Evolutionary conservation across 2,888 invertebrate genomes (phyloP).

Genomic region (Rhaphigaster nebulosa): DNA sequence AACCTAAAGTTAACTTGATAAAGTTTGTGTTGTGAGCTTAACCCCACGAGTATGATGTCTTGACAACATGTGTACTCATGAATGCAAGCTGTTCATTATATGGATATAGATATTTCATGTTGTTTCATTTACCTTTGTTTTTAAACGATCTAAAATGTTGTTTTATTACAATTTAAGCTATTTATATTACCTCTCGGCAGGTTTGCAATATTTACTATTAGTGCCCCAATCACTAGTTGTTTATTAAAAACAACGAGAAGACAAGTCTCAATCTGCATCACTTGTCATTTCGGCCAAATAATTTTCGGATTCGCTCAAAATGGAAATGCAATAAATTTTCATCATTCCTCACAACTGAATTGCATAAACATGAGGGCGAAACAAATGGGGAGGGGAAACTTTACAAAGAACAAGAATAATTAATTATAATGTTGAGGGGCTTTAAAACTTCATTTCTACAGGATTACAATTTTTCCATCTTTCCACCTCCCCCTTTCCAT

Average conservation of each 20-base stretch:
- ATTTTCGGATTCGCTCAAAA: not conserved
- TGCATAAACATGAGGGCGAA: not conserved
- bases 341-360: not conserved
- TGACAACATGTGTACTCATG: too few species aligned
- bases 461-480: conserved; percentile 22
- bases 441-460: conserved; percentile 25
- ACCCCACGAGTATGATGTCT: too few species aligned
- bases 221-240: too few species aligned
- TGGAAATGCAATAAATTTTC: conserved; percentile 38
- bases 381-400: not conserved
- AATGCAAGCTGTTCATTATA: too few species aligned
- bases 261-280: not conserved
- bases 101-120: too few species aligned
- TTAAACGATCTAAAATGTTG: too few species aligned
- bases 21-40: too few species aligned
- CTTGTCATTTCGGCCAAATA: not conserved
- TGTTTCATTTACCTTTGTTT: too few species aligned
- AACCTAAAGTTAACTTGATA: too few species aligned
- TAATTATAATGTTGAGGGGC: conserved; percentile 13
- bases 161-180: too few species aligned
- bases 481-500: not conserved
- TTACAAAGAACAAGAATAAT: conserved; percentile 12
- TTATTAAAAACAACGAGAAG: not conserved
- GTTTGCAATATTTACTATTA: too few species aligned
- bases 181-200: too few species aligned